Conservation (phyloP, 2,888 invertebrate species). For the Scrobipalpa atriplicella region DNA sequence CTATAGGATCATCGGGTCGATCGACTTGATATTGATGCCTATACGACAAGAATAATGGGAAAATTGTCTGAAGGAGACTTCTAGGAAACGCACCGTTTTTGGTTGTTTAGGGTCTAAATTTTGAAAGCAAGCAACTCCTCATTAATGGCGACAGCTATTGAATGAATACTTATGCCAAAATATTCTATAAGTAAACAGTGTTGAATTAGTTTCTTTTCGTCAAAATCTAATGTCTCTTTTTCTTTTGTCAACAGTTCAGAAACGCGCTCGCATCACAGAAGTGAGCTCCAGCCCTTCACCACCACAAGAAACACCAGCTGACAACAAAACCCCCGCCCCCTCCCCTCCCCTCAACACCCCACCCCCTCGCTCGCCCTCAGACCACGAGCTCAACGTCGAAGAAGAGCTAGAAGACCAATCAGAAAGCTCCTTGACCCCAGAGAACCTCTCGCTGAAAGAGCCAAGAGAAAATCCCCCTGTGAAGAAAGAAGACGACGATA, state of each 20-base stretch:
- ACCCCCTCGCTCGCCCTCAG: constrained; percentile 75
- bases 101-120: no score
- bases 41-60: no score
- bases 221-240: constrained; percentile 25
- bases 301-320: constrained; percentile 54
- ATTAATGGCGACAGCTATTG: no score
- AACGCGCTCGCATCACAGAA: constrained; percentile 76
- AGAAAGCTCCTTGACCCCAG: constrained; percentile 86
- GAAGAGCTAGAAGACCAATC: constrained; percentile 79
- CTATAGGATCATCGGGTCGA: no score
- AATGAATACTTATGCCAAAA: no score
- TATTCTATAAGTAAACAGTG: no score
- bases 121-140: no score
- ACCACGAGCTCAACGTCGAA: constrained; percentile 81
- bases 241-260: constrained; percentile 71
- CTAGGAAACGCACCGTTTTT: no score
- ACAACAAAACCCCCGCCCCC: constrained; percentile 62
- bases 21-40: no score
- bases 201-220: no score
- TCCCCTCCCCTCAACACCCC: constrained; percentile 66
- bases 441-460: constrained; percentile 92
- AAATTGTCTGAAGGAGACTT: no score
- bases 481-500: constrained; percentile 77
- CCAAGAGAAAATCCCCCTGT: constrained; percentile 76
- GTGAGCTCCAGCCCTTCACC: constrained; percentile 75